phyloP scores from a whole-genome alignment of 2,113 vertebrate genomes.

The Psophia crepitans region DNA sequence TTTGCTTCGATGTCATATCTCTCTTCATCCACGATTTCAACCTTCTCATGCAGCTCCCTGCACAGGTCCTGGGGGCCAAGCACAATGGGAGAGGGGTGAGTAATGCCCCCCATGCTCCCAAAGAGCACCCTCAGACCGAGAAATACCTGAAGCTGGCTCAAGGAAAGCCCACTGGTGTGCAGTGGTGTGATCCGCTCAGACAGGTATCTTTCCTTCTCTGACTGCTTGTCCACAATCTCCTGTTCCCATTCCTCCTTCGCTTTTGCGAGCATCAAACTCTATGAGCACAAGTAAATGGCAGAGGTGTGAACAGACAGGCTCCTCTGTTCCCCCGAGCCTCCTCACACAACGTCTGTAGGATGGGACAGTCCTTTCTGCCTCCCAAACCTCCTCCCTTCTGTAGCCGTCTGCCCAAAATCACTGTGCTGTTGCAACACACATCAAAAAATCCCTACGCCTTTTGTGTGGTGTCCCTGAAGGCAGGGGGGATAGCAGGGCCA shows the following conservation, averaged over 20 bases:
- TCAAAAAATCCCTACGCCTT: neutral
- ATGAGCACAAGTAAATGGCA: neutral
- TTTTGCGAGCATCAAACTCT: constrained; percentile 95
- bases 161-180: constrained; percentile 75
- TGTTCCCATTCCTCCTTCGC: constrained; percentile 92
- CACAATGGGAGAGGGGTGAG: neutral
- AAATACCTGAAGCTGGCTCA: constrained; percentile 86
- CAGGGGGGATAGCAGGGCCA: neutral
- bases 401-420: neutral
- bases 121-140: rapidly evolving
- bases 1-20: constrained; percentile 92
- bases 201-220: constrained; percentile 87
- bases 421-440: neutral
- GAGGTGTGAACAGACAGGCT: neutral
- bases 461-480: neutral
- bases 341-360: rapidly evolving
- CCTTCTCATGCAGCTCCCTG: constrained; percentile 85
- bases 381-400: neutral
- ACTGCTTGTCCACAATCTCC: constrained; percentile 83
- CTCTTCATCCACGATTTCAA: constrained; percentile 90
- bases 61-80: constrained; percentile 82
- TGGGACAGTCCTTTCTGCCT: neutral
- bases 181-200: constrained; percentile 79
- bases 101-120: rapidly evolving
- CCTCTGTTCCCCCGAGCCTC: neutral